A percentile compares a stretch with the other conserved stretches of the same genome.
Evolutionary conservation across 2,113 vertebrate species (phyloP).

Genomic region (Procavia capensis): DNA sequence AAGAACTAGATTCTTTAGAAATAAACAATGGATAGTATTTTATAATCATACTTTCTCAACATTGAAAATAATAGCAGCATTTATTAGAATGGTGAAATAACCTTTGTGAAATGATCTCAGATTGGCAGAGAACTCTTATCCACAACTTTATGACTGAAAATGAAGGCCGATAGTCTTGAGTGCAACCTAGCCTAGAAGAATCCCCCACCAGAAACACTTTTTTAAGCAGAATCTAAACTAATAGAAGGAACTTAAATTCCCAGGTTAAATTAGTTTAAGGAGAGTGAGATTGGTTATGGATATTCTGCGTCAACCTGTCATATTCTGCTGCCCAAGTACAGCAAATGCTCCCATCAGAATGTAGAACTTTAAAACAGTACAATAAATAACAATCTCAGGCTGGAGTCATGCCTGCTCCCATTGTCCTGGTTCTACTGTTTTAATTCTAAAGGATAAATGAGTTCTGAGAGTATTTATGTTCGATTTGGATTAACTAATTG

Average conservation of each 20-base stretch:
- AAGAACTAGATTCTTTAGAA: neutral
- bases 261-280: conserved; percentile 23
- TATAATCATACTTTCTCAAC: neutral
- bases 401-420: neutral
- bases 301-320: neutral
- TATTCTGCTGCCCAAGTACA: neutral
- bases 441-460: conserved; percentile 64
- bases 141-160: neutral
- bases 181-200: neutral
- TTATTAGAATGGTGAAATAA: neutral
- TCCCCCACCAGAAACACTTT: neutral
- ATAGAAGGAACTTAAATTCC: neutral
- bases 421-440: neutral
- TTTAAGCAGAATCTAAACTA: conserved; percentile 34
- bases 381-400: neutral
- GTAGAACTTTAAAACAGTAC: neutral
- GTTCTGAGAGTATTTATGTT: conserved; percentile 74
- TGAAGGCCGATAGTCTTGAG: neutral
- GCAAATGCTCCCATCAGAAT: neutral
- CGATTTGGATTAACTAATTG: conserved; percentile 70
- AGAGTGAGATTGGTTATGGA: neutral
- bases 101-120: neutral
- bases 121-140: neutral
- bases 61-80: neutral
- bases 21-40: neutral